phyloP scores from a whole-genome alignment of 2,797 vertebrate genomes.

The Varecia variegata region DNA sequence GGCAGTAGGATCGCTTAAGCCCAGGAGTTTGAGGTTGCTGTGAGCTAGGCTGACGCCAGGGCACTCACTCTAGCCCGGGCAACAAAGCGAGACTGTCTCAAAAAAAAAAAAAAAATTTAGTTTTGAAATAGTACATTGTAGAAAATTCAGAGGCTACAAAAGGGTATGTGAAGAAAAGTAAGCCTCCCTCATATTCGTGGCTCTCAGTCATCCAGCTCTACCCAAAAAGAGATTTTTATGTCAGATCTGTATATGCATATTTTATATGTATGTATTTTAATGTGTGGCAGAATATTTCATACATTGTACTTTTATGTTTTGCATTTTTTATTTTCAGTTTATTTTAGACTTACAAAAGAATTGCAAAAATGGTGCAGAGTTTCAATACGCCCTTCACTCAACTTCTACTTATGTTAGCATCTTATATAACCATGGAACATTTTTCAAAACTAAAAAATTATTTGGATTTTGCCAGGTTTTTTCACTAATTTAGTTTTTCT shows the following conservation, averaged over 20 bases:
- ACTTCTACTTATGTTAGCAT: too few species aligned
- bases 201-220: not conserved
- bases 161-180: not conserved
- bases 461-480: not conserved
- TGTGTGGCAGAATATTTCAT: not conserved
- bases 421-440: not conserved
- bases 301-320: not conserved
- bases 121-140: not conserved
- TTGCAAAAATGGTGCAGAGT: too few species aligned
- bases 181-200: too few species aligned
- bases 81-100: too few species aligned
- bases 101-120: too few species aligned
- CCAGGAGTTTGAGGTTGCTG: too few species aligned
- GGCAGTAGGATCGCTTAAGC: too few species aligned
- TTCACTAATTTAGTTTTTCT: not conserved
- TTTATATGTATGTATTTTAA: not conserved
- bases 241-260: not conserved
- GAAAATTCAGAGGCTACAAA: not conserved
- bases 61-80: too few species aligned
- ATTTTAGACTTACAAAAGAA: too few species aligned
- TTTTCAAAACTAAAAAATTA: not conserved
- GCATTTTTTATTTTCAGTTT: not conserved
- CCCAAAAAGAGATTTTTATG: not conserved
- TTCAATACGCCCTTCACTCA: too few species aligned
- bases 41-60: too few species aligned